These are phyloP conservation scores for Halichoerus grypus DNA, from an alignment of 2,113 vertebrate species.

Conservation along the genomic window DNA sequence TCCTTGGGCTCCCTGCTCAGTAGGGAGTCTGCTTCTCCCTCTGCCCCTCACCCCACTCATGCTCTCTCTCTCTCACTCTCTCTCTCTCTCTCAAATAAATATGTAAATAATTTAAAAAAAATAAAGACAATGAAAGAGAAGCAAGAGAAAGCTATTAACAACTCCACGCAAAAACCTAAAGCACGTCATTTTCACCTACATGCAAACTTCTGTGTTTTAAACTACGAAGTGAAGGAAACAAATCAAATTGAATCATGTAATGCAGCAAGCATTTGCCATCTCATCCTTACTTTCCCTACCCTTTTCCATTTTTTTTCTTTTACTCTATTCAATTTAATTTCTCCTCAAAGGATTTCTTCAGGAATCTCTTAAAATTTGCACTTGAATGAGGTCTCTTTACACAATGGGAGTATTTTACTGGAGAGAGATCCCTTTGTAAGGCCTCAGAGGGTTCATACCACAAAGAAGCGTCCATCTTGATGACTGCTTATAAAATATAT, in stretches of 20 bases:
- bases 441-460: background rate
- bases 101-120: too few relatives aligned
- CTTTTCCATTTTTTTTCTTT: background rate
- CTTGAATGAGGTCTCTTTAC: constrained; percentile 35
- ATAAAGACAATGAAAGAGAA: background rate
- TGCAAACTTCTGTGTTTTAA: background rate
- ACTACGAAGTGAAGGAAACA: background rate
- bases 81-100: too few relatives aligned
- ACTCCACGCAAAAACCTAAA: background rate
- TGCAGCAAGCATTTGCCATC: background rate
- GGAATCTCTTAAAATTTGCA: constrained; percentile 31
- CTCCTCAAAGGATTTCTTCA: background rate
- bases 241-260: background rate
- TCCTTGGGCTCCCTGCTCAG: too few relatives aligned
- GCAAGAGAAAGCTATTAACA: background rate
- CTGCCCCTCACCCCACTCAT: too few relatives aligned
- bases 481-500: background rate
- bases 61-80: too few relatives aligned
- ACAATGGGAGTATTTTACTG: background rate
- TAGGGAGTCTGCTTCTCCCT: too few relatives aligned
- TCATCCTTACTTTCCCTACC: background rate
- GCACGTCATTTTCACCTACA: background rate
- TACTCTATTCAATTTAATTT: constrained; percentile 15
- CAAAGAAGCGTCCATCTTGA: background rate
- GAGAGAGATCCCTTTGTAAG: background rate